phyloP scores from a whole-genome alignment of 2,113 vertebrate species.

The Camelus bactrianus region DNA sequence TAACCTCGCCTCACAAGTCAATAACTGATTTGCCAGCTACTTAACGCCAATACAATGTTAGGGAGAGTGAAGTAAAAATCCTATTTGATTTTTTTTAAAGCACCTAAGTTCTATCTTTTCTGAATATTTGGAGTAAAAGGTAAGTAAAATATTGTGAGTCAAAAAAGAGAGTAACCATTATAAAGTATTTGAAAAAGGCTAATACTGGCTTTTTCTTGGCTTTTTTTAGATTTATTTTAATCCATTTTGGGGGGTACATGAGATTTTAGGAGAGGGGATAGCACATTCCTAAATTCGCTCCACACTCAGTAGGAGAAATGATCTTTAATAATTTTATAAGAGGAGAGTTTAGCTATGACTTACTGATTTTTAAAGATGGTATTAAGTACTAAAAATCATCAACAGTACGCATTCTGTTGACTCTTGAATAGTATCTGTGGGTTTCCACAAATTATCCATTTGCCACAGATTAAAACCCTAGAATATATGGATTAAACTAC shows the following conservation, averaged over 20 bases:
- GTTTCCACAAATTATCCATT: neutral
- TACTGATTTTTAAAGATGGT: neutral
- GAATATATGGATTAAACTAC: neutral
- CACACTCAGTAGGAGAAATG: neutral
- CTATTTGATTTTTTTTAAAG: neutral
- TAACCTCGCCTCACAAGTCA: neutral
- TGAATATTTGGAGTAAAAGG: neutral
- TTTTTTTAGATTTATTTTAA: neutral
- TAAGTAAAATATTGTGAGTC: neutral
- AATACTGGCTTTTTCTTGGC: neutral
- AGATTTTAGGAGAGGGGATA: neutral
- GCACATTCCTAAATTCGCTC: neutral
- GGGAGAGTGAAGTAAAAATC: neutral
- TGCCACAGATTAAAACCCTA: neutral
- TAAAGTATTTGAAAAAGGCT: neutral
- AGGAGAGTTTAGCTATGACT: neutral
- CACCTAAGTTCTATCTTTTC: neutral
- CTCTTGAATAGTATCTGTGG: neutral
- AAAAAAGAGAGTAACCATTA: neutral
- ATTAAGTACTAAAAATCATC: constrained; percentile 29
- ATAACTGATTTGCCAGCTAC: neutral
- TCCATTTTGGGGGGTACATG: neutral
- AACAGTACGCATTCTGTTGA: neutral
- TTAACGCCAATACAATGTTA: neutral
- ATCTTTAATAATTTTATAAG: neutral